Conservation (phyloP, 2,797 vertebrate species). For the Hydrolagus colliei region DNA sequence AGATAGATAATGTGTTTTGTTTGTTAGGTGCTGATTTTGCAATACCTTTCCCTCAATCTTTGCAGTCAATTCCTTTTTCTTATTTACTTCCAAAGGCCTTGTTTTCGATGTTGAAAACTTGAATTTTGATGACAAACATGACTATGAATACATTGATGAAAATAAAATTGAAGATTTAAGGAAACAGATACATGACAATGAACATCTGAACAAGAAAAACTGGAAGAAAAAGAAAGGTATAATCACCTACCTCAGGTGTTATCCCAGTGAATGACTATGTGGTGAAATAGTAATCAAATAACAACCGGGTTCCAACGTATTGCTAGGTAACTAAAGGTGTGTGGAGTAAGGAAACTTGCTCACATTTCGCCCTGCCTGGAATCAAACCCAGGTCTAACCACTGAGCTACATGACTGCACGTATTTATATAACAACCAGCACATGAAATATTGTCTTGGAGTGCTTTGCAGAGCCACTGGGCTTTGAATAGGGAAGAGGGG, state of each 20-base stretch:
- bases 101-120: background rate
- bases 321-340: no score
- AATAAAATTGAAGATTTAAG: constrained; percentile 45
- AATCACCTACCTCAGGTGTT: background rate
- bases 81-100: constrained; percentile 2
- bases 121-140: constrained; percentile 39
- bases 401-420: no score
- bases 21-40: background rate
- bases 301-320: background rate
- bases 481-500: no score
- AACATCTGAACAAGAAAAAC: background rate
- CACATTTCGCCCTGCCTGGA: no score
- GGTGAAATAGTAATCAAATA: background rate
- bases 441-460: no score
- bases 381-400: no score
- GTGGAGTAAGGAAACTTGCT: no score
- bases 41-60: background rate
- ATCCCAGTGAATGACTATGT: background rate
- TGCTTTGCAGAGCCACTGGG: no score
- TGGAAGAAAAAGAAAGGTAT: constrained; percentile 37
- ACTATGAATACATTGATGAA: constrained; percentile 47
- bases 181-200: constrained; percentile 40
- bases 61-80: background rate
- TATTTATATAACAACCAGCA: no score
- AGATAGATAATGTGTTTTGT: background rate